These are phyloP conservation scores for Sarcoramphus papa DNA, from an alignment of 2,797 vertebrate genomes.

Conservation along the genomic window DNA sequence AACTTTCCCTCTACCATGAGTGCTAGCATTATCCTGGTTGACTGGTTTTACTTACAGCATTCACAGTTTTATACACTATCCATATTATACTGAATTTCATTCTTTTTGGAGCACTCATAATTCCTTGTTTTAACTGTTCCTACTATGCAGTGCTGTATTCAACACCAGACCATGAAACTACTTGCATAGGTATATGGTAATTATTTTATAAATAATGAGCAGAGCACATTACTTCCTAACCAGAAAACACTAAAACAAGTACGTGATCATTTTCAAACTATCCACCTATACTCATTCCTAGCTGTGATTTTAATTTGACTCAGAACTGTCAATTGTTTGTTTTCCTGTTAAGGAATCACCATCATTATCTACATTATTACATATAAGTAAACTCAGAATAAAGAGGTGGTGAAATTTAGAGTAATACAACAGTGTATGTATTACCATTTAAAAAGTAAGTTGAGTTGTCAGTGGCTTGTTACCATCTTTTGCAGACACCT, in stretches of 20 bases:
- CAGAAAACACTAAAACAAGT: not conserved
- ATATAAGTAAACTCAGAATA: not conserved
- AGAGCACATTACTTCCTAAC: not conserved
- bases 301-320: not conserved
- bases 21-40: not conserved
- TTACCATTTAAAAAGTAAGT: not conserved
- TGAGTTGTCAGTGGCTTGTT: not conserved
- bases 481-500: not conserved
- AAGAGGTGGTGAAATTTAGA: not conserved
- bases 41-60: not conserved
- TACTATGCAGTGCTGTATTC: not conserved
- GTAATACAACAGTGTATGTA: not conserved
- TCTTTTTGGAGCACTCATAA: not conserved
- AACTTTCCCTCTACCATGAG: not conserved
- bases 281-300: not conserved
- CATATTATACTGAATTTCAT: not conserved
- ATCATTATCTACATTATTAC: not conserved
- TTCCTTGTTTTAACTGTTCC: not conserved
- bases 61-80: not conserved
- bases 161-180: not conserved
- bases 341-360: not conserved
- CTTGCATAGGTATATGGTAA: not conserved
- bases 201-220: not conserved
- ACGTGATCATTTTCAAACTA: not conserved
- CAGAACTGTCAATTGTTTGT: not conserved